These are phyloP conservation scores for Eciton burchellii DNA, from an alignment of 1,140 invertebrate genomes.

Conservation along the genomic window DNA sequence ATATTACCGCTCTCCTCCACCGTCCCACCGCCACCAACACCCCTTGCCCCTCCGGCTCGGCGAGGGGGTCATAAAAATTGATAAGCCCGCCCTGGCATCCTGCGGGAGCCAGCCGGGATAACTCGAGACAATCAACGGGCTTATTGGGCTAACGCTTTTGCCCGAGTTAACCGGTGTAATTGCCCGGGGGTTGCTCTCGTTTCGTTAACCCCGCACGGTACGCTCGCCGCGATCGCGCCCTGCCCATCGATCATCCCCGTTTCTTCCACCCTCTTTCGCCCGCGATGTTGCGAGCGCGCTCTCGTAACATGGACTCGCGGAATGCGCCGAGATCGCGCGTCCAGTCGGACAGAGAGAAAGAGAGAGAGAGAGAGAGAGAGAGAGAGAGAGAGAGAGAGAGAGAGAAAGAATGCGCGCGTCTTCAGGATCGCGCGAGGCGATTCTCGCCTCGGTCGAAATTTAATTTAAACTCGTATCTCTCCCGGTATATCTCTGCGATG, in stretches of 20 bases:
- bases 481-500: no score
- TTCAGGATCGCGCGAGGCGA: no score
- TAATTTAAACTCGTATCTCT: no score
- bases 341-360: no score
- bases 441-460: no score
- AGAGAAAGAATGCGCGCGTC: no score
- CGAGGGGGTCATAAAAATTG: slow-evolving; percentile 70
- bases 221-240: slow-evolving; percentile 37
- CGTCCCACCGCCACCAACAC: no score
- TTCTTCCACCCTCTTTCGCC: slow-evolving; percentile 53
- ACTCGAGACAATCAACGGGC: slow-evolving; percentile 73
- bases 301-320: slow-evolving; percentile 34
- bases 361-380: no score
- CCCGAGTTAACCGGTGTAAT: slow-evolving; percentile 71
- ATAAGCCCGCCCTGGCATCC: slow-evolving; percentile 68
- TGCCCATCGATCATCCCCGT: slow-evolving; percentile 63
- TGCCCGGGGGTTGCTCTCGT: slow-evolving; percentile 64
- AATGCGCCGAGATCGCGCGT: no score
- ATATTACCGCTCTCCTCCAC: slow-evolving; percentile 50
- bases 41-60: slow-evolving; percentile 1
- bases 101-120: slow-evolving; percentile 57
- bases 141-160: slow-evolving; percentile 71
- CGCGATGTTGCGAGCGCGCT: slow-evolving; percentile 2
- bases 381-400: no score
- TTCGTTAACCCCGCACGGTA: slow-evolving; percentile 66